phyloP scores from a whole-genome alignment of 2,113 vertebrate genomes.

The Eurystomus gularis region DNA sequence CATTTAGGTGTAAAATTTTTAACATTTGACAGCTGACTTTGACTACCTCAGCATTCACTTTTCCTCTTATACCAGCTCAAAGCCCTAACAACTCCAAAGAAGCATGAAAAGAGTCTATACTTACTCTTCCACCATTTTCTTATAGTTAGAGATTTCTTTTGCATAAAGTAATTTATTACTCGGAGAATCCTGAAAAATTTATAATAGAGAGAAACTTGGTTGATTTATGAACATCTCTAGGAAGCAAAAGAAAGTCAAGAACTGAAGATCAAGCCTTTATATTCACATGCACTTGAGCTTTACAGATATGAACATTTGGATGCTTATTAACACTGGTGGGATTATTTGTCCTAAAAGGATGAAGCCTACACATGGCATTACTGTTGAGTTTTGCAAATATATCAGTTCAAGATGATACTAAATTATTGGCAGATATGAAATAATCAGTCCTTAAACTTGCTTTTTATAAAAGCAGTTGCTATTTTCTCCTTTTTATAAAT shows the following conservation, averaged over 20 bases:
- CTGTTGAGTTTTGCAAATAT: neutral
- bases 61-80: neutral
- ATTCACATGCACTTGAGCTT: neutral
- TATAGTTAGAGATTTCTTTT: slow-evolving; percentile 97
- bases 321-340: neutral
- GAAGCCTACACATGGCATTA: neutral
- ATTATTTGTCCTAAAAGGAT: neutral
- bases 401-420: neutral
- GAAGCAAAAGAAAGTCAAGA: neutral
- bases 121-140: slow-evolving; percentile 99
- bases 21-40: neutral
- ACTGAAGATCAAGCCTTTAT: neutral
- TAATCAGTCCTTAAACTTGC: neutral
- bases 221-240: neutral
- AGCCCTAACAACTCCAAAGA: neutral
- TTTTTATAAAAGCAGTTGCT: neutral
- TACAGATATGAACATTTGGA: neutral
- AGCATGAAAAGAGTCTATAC: slow-evolving; percentile 54
- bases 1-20: neutral
- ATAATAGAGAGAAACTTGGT: neutral
- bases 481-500: neutral
- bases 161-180: slow-evolving; percentile 99
- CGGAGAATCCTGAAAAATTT: slow-evolving; percentile 87
- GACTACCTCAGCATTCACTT: neutral
- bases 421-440: neutral